phyloP scores from a whole-genome alignment of 2,888 invertebrate genomes.

The Clunio marinus region DNA sequence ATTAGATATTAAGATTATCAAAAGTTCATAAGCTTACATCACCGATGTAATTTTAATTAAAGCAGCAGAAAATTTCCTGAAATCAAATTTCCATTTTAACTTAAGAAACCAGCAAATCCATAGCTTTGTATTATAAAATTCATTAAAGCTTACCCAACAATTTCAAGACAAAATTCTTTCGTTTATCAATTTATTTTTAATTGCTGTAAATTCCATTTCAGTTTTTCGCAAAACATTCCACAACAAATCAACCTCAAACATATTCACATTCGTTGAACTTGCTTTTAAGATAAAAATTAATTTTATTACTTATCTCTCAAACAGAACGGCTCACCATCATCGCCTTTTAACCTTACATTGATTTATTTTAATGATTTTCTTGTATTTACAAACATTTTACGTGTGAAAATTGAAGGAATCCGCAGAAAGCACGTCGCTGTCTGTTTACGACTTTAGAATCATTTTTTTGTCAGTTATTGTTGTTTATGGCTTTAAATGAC shows the following conservation, averaged over 20 bases:
- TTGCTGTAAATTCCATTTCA: constrained; percentile 18
- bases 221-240: constrained; percentile 11
- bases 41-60: too few species aligned
- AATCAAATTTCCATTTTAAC: too few species aligned
- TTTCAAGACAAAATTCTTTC: constrained; percentile 9
- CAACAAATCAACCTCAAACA: not conserved
- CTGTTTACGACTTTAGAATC: too few species aligned
- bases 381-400: constrained; percentile 5
- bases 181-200: not conserved
- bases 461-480: too few species aligned
- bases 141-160: too few species aligned
- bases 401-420: constrained; percentile 21
- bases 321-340: not conserved
- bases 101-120: too few species aligned
- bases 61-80: too few species aligned
- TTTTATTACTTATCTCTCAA: not conserved
- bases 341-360: constrained; percentile 11
- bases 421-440: not conserved
- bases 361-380: constrained; percentile 20
- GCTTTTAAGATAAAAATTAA: not conserved
- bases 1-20: too few species aligned
- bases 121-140: too few species aligned
- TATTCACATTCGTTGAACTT: not conserved
- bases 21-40: too few species aligned
- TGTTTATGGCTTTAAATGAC: too few species aligned